A percentile compares a stretch with the other conserved stretches of the same genome.
Conservation (phyloP, 2,113 vertebrate genomes). For the Gambusia holbrooki region DNA sequence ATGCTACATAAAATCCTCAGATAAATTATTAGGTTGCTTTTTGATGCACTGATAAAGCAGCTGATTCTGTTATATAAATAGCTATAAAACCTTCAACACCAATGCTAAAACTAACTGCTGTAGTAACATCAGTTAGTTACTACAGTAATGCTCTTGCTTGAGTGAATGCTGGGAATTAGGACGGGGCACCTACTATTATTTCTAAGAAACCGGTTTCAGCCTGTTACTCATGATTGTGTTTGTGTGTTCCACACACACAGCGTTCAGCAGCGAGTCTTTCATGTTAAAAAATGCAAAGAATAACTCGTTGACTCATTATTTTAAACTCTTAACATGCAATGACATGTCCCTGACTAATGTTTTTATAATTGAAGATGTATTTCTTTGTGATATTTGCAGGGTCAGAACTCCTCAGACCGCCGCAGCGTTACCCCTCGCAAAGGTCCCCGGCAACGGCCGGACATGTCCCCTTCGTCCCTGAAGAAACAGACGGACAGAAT, state of each 20-base stretch:
- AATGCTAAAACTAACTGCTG: no score
- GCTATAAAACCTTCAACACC: background rate
- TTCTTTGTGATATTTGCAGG: slow-evolving; percentile 47
- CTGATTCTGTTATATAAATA: background rate
- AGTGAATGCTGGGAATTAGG: background rate
- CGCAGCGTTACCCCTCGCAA: slow-evolving; percentile 44
- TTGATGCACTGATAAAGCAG: no score
- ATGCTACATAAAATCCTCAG: no score
- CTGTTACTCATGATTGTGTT: background rate
- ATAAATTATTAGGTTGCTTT: no score
- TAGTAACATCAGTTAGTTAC: no score
- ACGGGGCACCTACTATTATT: background rate
- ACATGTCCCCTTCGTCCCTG: slow-evolving; percentile 54
- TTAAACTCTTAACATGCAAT: background rate
- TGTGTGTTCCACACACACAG: background rate
- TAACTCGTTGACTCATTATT: background rate
- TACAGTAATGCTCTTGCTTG: background rate
- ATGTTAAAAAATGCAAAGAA: background rate
- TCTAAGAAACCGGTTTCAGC: background rate
- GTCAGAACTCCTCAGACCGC: background rate
- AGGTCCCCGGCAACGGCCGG: slow-evolving; percentile 62
- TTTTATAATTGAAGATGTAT: background rate
- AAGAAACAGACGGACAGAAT: slow-evolving; percentile 86
- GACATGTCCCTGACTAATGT: background rate
- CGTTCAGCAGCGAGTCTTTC: background rate